Conservation (phyloP, 2,797 vertebrate species). For the Caiman crocodilus region DNA sequence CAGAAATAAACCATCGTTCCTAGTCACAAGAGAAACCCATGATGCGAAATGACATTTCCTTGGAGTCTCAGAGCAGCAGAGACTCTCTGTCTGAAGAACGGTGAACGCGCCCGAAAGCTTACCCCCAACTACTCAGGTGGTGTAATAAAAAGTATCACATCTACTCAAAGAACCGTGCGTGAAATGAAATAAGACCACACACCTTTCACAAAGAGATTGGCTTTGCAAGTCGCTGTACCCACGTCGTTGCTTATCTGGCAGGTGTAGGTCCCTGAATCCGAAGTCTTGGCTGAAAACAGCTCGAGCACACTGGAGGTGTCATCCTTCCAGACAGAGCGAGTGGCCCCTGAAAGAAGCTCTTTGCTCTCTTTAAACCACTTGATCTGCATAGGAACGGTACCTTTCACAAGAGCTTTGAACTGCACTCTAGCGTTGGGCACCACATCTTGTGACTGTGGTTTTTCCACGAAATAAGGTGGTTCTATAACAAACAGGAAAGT, state of each 20-base stretch:
- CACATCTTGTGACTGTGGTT: conserved; percentile 91
- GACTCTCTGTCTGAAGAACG: background rate
- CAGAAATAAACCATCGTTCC: background rate
- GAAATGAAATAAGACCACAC: conserved; percentile 38
- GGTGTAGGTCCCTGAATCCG: conserved; percentile 92
- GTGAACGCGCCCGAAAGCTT: too few relatives aligned
- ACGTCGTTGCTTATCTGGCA: conserved; percentile 96
- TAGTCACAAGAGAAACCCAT: background rate
- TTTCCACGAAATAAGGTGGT: conserved; percentile 93
- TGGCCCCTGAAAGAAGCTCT: conserved; percentile 88
- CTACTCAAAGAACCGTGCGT: background rate
- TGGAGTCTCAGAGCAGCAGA: background rate
- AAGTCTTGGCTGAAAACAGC: conserved; percentile 90
- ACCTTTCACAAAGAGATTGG: conserved; percentile 97
- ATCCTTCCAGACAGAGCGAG: conserved; percentile 91
- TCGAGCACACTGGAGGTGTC: conserved; percentile 91
- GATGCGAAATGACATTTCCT: background rate
- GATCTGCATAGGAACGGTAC: conserved; percentile 91
- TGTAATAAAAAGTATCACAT: too few relatives aligned
- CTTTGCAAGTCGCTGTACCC: conserved; percentile 90
- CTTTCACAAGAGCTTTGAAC: conserved; percentile 90
- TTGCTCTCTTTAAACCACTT: conserved; percentile 98
- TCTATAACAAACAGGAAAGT: conserved; percentile 83
- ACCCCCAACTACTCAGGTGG: too few relatives aligned
- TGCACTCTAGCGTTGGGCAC: conserved; percentile 93